Evolutionary conservation across 2,113 vertebrate species (phyloP).

Genomic region (Chaetodon auriga): DNA sequence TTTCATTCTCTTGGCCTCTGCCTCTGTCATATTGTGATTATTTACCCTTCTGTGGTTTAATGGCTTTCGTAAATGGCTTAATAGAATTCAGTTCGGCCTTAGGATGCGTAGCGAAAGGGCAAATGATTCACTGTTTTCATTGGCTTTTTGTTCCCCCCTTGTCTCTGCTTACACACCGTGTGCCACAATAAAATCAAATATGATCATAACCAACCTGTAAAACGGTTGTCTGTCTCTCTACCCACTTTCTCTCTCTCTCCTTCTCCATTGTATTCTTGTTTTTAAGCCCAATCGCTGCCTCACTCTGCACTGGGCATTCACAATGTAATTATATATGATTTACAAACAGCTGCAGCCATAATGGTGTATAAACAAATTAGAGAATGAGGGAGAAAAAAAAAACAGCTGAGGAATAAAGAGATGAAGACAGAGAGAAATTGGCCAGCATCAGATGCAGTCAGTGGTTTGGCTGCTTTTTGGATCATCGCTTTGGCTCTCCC

Average conservation of each 20-base stretch:
- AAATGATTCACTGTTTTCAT: conserved; percentile 66
- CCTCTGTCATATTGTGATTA: conserved; percentile 67
- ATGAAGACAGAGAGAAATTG: conserved; percentile 68
- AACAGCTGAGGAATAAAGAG: conserved; percentile 57
- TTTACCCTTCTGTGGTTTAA: conserved; percentile 72
- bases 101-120: conserved; percentile 61
- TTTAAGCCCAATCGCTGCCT: conserved; percentile 61
- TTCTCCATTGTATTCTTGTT: conserved; percentile 50
- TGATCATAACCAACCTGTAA: conserved; percentile 68
- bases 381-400: conserved; percentile 40
- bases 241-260: background rate
- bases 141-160: conserved; percentile 43
- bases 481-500: conserved; percentile 66
- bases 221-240: conserved; percentile 29
- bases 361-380: conserved; percentile 78
- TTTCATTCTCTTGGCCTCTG: conserved; percentile 61
- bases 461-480: conserved; percentile 67
- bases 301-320: conserved; percentile 65
- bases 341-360: conserved; percentile 80
- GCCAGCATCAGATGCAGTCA: conserved; percentile 52
- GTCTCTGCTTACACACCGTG: conserved; percentile 50
- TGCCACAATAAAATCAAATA: conserved; percentile 58
- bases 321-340: conserved; percentile 82
- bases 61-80: conserved; percentile 71
- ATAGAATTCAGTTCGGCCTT: conserved; percentile 68